Evolutionary conservation across 2,113 vertebrate species (phyloP), one percentile per base, ranked within the genome.

Genomic region (Symphodus melops): DNA sequence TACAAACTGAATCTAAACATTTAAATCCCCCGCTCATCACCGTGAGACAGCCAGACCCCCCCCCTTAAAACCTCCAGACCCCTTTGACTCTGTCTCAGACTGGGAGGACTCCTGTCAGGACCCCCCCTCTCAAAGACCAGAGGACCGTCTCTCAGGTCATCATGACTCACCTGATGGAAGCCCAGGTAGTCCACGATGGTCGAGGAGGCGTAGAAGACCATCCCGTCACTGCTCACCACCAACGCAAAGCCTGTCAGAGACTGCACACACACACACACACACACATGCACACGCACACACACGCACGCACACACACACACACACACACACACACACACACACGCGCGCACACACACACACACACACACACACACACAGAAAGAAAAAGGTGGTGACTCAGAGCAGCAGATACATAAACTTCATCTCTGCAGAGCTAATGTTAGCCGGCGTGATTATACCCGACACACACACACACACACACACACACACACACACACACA

Each of bases 101-200:
- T n/a, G n/a, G n/a, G n/a, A n/a, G n/a, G n/a, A n/a, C n/a, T n/a
- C n/a, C n/a, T n/a, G n/a, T n/a, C n/a, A n/a, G n/a, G n/a, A n/a
- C n/a, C n/a, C n/a, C n/a, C n/a, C n/a, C n/a, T n/a, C n/a, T n/a
- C n/a, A n/a, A n/a, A n/a, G n/a, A n/a, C n/a, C n/a, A n/a, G n/a
- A n/a, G n/a, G n/a, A n/a, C n/a, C n/a, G n/a, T n/a, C n/a, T n/a
- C n/a, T n/a, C n/a, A n/a, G n/a, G n/a, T n/a, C n/a, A n/a, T n/a
- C n/a, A n/a, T n/a, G n/a, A n/a, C 91, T 90, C 92, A 99, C 98
- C 96, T 99, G 98, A 89, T 99, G 97, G 91, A 99, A 99, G 63
- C 98, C 98, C 87, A 99, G 92, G 57, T 98, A 98, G 88, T 99
- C 97, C 83, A 95, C 94, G 41, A 99, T 99, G 3, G 97, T 99